Conservation (phyloP, 1,140 invertebrate genomes). For the Sycophaga agraensis region DNA sequence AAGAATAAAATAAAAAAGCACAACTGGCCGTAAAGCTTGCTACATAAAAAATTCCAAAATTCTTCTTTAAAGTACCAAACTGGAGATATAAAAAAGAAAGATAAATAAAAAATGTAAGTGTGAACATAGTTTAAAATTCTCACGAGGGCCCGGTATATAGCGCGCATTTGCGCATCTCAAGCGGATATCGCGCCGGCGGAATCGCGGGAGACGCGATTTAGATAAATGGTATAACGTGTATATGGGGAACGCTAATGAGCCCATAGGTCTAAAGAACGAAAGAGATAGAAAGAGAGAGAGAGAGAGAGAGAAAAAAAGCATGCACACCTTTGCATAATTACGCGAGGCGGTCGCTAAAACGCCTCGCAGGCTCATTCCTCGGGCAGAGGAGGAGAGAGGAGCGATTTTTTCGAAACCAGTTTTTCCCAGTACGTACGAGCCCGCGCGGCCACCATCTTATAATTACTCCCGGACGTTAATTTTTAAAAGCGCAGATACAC, state of each 20-base stretch:
- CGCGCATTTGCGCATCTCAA: neutral
- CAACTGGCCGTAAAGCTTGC: no score
- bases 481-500: slow-evolving; percentile 11
- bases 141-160: neutral
- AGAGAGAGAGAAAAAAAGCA: slow-evolving; percentile 5
- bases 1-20: no score
- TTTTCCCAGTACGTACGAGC: neutral
- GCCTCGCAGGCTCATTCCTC: no score
- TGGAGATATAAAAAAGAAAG: neutral
- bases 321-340: slow-evolving; percentile 23
- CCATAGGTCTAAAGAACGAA: no score
- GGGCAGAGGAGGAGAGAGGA: no score
- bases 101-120: slow-evolving; percentile 1
- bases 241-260: slow-evolving; percentile 24
- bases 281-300: no score
- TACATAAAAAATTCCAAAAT: neutral
- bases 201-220: slow-evolving; percentile 22
- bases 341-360: neutral
- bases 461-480: slow-evolving; percentile 16
- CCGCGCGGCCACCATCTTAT: slow-evolving; percentile 8
- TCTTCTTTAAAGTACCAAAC: neutral
- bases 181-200: slow-evolving; percentile 8
- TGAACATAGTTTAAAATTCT: slow-evolving; percentile 12
- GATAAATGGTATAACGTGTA: slow-evolving; percentile 26
- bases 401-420: slow-evolving; percentile 22